These are phyloP conservation scores for Lochmaea crataegi DNA, from an alignment of 2,888 invertebrate species.

Conservation along the genomic window DNA sequence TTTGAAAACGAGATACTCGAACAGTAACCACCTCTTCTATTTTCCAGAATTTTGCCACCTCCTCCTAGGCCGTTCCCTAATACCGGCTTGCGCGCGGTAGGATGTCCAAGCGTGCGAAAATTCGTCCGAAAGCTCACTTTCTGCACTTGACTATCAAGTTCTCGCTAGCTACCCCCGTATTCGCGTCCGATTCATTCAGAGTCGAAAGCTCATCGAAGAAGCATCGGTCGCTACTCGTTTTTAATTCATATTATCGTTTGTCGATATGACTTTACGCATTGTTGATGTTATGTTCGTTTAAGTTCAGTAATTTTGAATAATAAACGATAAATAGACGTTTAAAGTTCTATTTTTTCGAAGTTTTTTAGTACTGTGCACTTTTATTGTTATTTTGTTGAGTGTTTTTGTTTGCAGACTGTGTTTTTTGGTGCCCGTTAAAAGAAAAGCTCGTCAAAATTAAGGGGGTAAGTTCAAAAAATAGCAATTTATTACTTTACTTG, in stretches of 20 bases:
- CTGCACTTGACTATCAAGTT: constrained; percentile 31
- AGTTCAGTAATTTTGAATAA: neutral
- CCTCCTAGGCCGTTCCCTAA: constrained; percentile 49
- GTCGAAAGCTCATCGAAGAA: constrained; percentile 40
- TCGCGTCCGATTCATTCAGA: constrained; percentile 43
- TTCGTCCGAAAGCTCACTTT: constrained; percentile 40
- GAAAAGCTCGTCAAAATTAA: constrained; percentile 43
- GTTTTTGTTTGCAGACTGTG: constrained; percentile 37
- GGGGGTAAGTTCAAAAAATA: constrained; percentile 47
- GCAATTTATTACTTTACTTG: neutral
- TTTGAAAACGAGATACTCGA: constrained; percentile 58
- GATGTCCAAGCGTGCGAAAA: constrained; percentile 34
- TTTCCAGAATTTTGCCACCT: constrained; percentile 57
- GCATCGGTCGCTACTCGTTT: constrained; percentile 24
- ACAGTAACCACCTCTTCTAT: constrained; percentile 56
- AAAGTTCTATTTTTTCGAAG: neutral
- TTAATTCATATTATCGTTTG: constrained; percentile 3
- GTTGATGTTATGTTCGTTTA: neutral
- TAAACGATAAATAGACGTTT: neutral
- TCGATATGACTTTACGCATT: constrained; percentile 14
- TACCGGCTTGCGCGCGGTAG: constrained; percentile 44
- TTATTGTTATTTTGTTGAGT: constrained; percentile 39
- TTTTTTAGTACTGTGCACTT: constrained; percentile 20
- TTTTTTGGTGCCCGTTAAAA: constrained; percentile 18
- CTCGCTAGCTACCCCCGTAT: constrained; percentile 13